Percentiles rank a stretch among this genome's conserved stretches.
Conservation (phyloP, 2,113 vertebrate species). For the Spermophilus dauricus region DNA sequence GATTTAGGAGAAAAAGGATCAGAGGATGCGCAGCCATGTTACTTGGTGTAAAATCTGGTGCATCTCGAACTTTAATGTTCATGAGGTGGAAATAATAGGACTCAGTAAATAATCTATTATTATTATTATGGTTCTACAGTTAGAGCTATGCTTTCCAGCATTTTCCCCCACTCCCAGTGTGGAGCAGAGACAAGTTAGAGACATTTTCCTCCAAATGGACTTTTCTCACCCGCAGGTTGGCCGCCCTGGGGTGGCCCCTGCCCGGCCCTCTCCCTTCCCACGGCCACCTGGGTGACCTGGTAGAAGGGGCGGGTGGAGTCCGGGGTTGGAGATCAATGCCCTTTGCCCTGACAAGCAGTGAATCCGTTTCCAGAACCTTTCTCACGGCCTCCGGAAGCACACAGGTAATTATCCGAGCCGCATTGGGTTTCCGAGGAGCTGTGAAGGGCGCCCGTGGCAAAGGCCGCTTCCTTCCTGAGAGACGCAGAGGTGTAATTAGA, state of each 20-base stretch:
- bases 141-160: background rate
- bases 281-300: background rate
- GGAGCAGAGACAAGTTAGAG: background rate
- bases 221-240: background rate
- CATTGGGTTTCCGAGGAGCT: slow-evolving; percentile 72
- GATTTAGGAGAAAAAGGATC: background rate
- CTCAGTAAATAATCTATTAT: background rate
- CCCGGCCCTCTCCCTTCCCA: fast-evolving
- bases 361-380: background rate
- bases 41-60: background rate
- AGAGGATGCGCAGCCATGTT: background rate
- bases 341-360: slow-evolving; percentile 12
- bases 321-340: background rate
- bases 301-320: background rate
- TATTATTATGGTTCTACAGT: background rate
- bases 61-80: background rate
- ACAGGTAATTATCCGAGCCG: slow-evolving; percentile 54
- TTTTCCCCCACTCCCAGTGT: background rate
- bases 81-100: background rate
- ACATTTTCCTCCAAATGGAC: background rate
- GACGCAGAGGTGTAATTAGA: slow-evolving; percentile 61
- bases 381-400: background rate
- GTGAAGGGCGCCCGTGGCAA: slow-evolving; percentile 78
- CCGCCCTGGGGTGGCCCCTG: fast-evolving
- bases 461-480: slow-evolving; percentile 81